Evolutionary conservation across 2,113 vertebrate species (phyloP).

Genomic region (Istiophorus platypterus): DNA sequence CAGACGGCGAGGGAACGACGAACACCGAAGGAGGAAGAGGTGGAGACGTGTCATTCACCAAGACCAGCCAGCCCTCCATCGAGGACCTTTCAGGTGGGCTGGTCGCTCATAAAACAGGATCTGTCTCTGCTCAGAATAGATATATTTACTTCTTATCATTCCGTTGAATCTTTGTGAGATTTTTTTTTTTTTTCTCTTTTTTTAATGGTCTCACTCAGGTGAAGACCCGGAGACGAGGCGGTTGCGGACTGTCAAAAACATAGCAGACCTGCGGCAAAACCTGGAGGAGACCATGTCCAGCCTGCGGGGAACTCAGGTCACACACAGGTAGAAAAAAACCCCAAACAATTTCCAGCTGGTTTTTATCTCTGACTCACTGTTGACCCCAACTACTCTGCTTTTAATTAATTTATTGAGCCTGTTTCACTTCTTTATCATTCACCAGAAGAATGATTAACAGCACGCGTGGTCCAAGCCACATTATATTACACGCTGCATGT

Average conservation of each 20-base stretch:
- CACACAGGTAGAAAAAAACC: conserved; percentile 83
- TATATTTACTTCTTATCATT: not conserved
- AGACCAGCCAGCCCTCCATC: conserved; percentile 88
- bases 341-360: not conserved
- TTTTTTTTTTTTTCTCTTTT: no score
- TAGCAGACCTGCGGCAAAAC: conserved; percentile 95
- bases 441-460: no score
- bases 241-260: conserved; percentile 94
- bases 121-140: not conserved
- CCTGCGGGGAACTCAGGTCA: conserved; percentile 94
- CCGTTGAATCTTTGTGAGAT: not conserved
- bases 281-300: conserved; percentile 98
- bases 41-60: conserved; percentile 89
- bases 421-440: not conserved
- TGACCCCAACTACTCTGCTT: no score
- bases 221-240: conserved; percentile 94
- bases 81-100: conserved; percentile 92
- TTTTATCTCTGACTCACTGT: no score
- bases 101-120: not conserved
- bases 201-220: conserved; percentile 69
- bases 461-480: no score
- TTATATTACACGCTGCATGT: no score
- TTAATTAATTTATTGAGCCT: no score
- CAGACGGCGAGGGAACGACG: conserved; percentile 89
- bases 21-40: conserved; percentile 85